Percentiles rank a stretch among this genome's conserved stretches.
Conservation (phyloP, 2,113 vertebrate species). For the Terrapene triunguis region DNA sequence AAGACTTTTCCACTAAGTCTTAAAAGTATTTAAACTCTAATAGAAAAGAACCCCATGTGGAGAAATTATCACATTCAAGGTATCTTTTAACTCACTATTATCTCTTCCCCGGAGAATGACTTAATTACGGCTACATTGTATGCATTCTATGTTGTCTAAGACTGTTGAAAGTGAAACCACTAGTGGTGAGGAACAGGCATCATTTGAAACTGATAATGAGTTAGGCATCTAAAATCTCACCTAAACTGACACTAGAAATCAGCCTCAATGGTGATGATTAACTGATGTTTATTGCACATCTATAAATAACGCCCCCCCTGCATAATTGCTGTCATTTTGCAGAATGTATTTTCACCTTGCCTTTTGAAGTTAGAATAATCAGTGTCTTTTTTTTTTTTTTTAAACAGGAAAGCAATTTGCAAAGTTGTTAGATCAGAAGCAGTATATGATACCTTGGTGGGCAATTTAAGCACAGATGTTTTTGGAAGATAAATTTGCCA, state of each 20-base stretch:
- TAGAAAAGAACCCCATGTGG: slow-evolving; percentile 33
- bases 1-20: slow-evolving; percentile 41
- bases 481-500: slow-evolving; percentile 46
- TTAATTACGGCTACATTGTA: slow-evolving; percentile 68
- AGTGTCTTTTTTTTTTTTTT: slow-evolving; percentile 2
- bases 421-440: slow-evolving; percentile 14
- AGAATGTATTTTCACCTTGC: slow-evolving; percentile 30
- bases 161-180: slow-evolving; percentile 17
- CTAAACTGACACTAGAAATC: slow-evolving; percentile 47
- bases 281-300: slow-evolving; percentile 48
- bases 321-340: slow-evolving; percentile 34
- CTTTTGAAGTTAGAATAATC: slow-evolving; percentile 32
- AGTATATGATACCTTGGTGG: not conserved
- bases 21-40: slow-evolving; percentile 54
- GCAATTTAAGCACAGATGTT: slow-evolving; percentile 27
- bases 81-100: slow-evolving; percentile 65
- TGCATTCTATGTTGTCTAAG: slow-evolving; percentile 63
- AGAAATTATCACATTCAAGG: slow-evolving; percentile 66
- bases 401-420: slow-evolving; percentile 15
- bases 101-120: slow-evolving; percentile 61
- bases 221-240: slow-evolving; percentile 58
- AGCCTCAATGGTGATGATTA: slow-evolving; percentile 48
- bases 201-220: slow-evolving; percentile 63
- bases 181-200: slow-evolving; percentile 50
- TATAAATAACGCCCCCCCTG: slow-evolving; percentile 37